phyloP scores from a whole-genome alignment of 2,888 invertebrate genomes.

The Ennomos quercinarius region DNA sequence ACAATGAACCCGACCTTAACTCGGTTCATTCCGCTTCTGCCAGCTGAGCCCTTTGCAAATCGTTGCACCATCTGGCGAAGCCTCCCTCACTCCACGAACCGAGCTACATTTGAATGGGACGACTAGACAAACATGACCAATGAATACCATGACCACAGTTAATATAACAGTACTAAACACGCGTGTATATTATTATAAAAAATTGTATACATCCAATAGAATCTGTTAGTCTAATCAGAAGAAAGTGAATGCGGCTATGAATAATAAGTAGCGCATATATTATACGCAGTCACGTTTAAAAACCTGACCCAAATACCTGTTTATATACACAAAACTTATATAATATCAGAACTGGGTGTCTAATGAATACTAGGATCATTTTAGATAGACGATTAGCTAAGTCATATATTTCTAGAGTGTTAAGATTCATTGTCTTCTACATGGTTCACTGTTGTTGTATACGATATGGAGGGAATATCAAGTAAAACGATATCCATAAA shows the following conservation, averaged over 20 bases:
- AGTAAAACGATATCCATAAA: conserved; percentile 56
- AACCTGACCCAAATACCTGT: conserved; percentile 29
- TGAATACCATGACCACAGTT: conserved; percentile 22
- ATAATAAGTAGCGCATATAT: conserved; percentile 46
- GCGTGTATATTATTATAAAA: conserved; percentile 28
- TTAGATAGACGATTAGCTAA: neutral
- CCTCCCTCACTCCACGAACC: conserved; percentile 4
- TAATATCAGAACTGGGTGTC: conserved; percentile 2
- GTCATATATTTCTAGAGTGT: neutral
- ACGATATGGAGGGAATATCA: conserved; percentile 26
- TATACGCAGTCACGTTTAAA: conserved; percentile 26
- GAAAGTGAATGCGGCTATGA: conserved; percentile 47
- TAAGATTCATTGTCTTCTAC: neutral
- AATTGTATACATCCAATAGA: conserved; percentile 36
- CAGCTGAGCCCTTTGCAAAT: conserved; percentile 32
- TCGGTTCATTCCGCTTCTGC: conserved; percentile 19
- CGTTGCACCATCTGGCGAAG: conserved; percentile 26
- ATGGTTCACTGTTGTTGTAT: neutral
- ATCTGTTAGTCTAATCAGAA: conserved; percentile 47
- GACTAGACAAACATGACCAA: conserved; percentile 13
- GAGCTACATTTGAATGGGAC: conserved; percentile 2
- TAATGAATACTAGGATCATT: conserved; percentile 2
- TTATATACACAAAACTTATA: conserved; percentile 15
- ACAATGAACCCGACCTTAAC: conserved; percentile 25
- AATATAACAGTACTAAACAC: conserved; percentile 5